A percentile compares a stretch with the other conserved stretches of the same genome.
Evolutionary conservation across 2,888 invertebrate species (phyloP).

Genomic region (Hyles lineata): DNA sequence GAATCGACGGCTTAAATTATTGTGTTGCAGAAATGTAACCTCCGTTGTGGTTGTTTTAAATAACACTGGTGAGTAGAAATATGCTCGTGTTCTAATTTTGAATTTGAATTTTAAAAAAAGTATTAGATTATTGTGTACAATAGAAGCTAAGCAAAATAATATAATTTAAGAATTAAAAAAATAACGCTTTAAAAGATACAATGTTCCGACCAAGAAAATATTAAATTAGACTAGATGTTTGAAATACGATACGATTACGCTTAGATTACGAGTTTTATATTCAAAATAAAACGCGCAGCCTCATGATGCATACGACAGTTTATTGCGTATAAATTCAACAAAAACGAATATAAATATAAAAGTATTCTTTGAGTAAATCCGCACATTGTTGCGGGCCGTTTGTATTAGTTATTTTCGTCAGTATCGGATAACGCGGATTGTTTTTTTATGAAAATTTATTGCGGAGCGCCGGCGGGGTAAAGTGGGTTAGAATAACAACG

Average conservation of each 20-base stretch:
- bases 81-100: too few species aligned
- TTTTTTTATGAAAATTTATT: slow-evolving; percentile 43
- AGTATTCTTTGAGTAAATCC: slow-evolving; percentile 2
- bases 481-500: slow-evolving; percentile 43
- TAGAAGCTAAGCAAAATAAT: too few species aligned
- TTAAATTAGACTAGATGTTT: neutral
- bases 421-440: slow-evolving; percentile 30
- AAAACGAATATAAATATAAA: slow-evolving; percentile 4
- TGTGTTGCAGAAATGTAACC: too few species aligned
- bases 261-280: neutral
- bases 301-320: slow-evolving; percentile 8
- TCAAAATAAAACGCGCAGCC: neutral
- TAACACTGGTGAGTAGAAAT: too few species aligned
- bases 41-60: too few species aligned
- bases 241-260: neutral
- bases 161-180: too few species aligned
- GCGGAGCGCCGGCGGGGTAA: slow-evolving; percentile 34
- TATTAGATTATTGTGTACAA: too few species aligned
- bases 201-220: neutral
- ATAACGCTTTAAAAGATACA: too few species aligned
- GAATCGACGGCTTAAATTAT: too few species aligned
- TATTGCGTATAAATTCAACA: slow-evolving; percentile 11
- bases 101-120: too few species aligned
- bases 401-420: slow-evolving; percentile 27
- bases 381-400: slow-evolving; percentile 4